Evolutionary conservation across 2,113 vertebrate genomes (phyloP), one percentile per base, ranked within the genome.

Genomic region (Cyphomyrus plagiostoma): DNA sequence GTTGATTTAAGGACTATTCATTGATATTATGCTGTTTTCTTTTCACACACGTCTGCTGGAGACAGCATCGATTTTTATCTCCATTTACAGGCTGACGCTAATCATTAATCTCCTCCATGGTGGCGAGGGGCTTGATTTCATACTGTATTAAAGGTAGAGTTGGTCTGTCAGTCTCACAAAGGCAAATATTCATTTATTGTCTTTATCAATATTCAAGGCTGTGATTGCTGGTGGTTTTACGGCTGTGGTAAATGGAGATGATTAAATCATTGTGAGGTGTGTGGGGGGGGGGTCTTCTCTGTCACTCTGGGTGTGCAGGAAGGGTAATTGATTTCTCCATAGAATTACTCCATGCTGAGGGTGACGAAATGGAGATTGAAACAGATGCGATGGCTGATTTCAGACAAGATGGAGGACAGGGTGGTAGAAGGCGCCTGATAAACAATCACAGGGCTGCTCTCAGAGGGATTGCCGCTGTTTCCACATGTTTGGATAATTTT

Each of bases 181-280:
- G 91, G 88, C 94, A 90, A 90, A 92, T 92, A 94, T 94, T 95
- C 93, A 93, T 95, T 91, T 93, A 95, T 94, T 94, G 93, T 93
- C 89, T 93, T 92, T 94, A 95, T 97, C 94, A 91, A 96, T 96
- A 93, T 56, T 90, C 42, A 62, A 91, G 92, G 89, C 91, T 92
- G 92, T 89, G 90, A 92, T 89, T 7, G 89, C 92, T 95, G 92
- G 93, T 91, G 85, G 86, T 87, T 94, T 94, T 90, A 91, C 93
- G 88, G 74, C 83, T 17, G 87, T 92, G 92, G 94, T 92, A 93
- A 56, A 95, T 91, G 92, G 89, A 93, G 93, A 94, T 93, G 92
- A 91, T 93, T 93, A 92, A 93, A 94, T 91, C 91, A 91, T 90
- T 39, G 45, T 91, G 91, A 92, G 23, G 82, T 39, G 19, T 15